Evolutionary conservation across 2,797 vertebrate genomes (phyloP), one percentile per base, ranked within the genome.

Genomic region (Pristis pectinata): DNA sequence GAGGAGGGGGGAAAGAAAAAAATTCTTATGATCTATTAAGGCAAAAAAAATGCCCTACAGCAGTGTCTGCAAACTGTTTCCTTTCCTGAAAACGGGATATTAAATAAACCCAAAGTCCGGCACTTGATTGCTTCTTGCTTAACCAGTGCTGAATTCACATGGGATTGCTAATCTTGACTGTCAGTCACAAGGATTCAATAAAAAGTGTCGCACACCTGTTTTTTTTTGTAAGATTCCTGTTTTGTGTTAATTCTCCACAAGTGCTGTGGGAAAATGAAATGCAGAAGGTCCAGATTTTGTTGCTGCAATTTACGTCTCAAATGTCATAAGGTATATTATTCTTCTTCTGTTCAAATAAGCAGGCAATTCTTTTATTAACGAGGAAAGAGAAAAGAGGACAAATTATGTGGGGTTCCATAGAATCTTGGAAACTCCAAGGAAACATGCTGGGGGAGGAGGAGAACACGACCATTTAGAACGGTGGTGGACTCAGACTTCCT

Each of bases 71-170:
- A 94, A 44, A 74, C 70, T 74, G 44, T 53, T 74, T 70, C 70
- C 70, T 76, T 94, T 94, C 5, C 13, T 37, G 74, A 76, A 91
- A 76, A 76, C n/a, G 67, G 34, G 44, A 76, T 94, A 49, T 94
- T 76, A 94, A 94, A 56, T 94, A 30, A 74, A 76, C 92, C 92
- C 72, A 72, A 72, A 34, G 72, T 76, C 92, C 92, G 10, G 8
- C 13, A n/a, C 44, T 94, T 94, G 92, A 94, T 94, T 94, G 92
- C 92, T 53, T 56, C 92, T 94, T 94, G 44, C 72, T 94, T 74
- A 76, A 94, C 41, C 70, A 74, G 30, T n/a, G 91, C n/a, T 49
- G 41, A 7, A 41, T 27, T 94, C 92, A 94, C 44, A 56, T 53
- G 70, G 70, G 70, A 76, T 70, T 19, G 13, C 70, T 76, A 76